Percentiles rank a stretch among this genome's conserved stretches.
Evolutionary conservation across 2,797 vertebrate genomes (phyloP).

Genomic region (Fundulus diaphanus): DNA sequence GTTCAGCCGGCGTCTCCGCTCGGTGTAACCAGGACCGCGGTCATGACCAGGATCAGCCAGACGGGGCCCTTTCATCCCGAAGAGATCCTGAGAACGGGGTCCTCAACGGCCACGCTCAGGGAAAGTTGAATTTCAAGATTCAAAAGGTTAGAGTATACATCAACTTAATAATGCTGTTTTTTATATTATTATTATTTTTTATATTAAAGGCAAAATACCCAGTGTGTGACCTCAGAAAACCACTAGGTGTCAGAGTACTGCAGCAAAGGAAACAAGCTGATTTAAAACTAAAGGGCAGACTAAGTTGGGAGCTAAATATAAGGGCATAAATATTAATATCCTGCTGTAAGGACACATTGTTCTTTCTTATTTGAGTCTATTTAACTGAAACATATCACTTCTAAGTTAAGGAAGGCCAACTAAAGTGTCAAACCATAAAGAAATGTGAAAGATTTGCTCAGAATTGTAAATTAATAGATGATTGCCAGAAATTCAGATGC

Average conservation of each 20-base stretch:
- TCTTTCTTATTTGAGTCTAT: not conserved
- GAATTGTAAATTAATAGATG: not conserved
- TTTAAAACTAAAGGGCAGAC: not conserved
- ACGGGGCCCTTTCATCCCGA: constrained; percentile 63
- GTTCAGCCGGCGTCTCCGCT: constrained; percentile 1
- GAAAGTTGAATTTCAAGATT: constrained; percentile 40
- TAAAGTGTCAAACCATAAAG: not conserved
- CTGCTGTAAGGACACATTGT: not conserved
- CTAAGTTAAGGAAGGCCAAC: not conserved
- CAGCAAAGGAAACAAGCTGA: not conserved
- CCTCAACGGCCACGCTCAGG: constrained; percentile 49
- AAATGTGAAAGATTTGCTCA: not conserved
- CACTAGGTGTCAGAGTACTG: constrained; percentile 5
- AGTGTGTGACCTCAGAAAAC: not conserved
- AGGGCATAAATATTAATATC: not conserved
- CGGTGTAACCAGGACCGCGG: constrained; percentile 34
- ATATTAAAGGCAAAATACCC: not conserved
- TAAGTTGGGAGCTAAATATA: not conserved
- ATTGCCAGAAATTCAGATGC: not conserved
- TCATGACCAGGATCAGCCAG: constrained; percentile 59
- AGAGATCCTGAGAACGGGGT: constrained; percentile 43
- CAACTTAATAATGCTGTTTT: not conserved
- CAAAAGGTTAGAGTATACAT: constrained; percentile 60
- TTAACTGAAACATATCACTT: not conserved
- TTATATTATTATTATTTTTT: no score